phyloP scores from a whole-genome alignment of 1,140 invertebrate genomes.

The Dendrolimus kikuchii region DNA sequence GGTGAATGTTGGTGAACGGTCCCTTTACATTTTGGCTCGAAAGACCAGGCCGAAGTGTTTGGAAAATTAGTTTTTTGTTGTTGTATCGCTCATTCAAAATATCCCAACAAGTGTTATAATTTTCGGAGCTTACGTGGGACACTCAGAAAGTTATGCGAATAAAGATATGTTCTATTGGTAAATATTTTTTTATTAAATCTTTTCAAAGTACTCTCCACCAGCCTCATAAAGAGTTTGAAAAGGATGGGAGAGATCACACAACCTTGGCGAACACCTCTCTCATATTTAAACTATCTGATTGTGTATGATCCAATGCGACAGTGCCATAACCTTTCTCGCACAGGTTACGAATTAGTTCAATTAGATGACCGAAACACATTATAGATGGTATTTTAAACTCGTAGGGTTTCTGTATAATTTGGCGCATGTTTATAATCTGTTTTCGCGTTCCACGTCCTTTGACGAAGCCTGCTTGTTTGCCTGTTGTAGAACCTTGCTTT shows the following conservation, averaged over 20 bases:
- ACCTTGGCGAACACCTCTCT: conserved; percentile 18
- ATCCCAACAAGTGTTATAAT: too few species aligned
- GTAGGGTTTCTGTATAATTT: conserved; percentile 11
- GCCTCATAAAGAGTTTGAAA: too few species aligned
- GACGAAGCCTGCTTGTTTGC: conserved; percentile 21
- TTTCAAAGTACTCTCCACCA: too few species aligned
- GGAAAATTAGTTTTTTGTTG: too few species aligned
- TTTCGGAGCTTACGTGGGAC: too few species aligned
- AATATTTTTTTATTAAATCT: too few species aligned
- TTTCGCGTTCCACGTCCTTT: conserved; percentile 21
- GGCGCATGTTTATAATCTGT: conserved; percentile 16
- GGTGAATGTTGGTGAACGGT: too few species aligned
- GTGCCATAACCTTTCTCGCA: conserved; percentile 4
- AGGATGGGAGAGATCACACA: conserved; percentile 12
- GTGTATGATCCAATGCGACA: conserved; percentile 9
- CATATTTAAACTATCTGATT: conserved; percentile 4
- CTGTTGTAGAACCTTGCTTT: conserved; percentile 21
- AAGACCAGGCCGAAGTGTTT: too few species aligned
- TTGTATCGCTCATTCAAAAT: too few species aligned
- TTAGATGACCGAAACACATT: conserved; percentile 11
- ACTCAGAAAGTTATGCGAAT: too few species aligned
- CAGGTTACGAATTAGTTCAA: conserved; percentile 5
- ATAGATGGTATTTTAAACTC: conserved; percentile 9
- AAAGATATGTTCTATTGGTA: too few species aligned
- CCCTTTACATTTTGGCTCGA: too few species aligned